These are phyloP conservation scores for Jaculus jaculus DNA, from an alignment of 2,113 vertebrate species.

Conservation along the genomic window DNA sequence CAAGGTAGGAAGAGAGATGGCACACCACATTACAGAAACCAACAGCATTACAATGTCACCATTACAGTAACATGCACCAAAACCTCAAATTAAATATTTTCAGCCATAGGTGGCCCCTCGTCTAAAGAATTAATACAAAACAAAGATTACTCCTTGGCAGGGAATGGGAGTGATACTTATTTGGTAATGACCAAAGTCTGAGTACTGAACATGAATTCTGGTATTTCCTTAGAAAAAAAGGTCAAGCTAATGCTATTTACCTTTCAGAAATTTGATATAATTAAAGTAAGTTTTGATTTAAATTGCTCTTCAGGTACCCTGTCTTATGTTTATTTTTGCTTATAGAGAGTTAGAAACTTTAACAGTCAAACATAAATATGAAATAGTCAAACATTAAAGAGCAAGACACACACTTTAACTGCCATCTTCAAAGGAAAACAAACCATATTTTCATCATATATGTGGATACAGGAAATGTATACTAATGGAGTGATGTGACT, in stretches of 20 bases:
- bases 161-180: neutral
- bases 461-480: neutral
- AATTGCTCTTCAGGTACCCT: neutral
- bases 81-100: conserved; percentile 41
- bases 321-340: conserved; percentile 26
- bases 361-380: neutral
- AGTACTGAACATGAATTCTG: neutral
- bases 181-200: neutral
- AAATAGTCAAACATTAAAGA: neutral
- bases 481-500: neutral
- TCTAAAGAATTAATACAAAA: conserved; percentile 35
- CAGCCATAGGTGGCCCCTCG: neutral
- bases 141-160: conserved; percentile 52
- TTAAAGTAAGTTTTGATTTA: conserved; percentile 18
- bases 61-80: neutral
- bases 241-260: neutral
- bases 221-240: neutral
- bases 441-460: neutral
- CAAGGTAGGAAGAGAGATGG: neutral
- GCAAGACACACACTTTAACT: neutral
- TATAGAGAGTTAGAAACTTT: conserved; percentile 33
- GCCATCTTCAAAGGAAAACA: neutral
- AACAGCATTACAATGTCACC: too few relatives aligned
- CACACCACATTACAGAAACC: neutral
- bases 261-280: conserved; percentile 45